A percentile compares a stretch with the other conserved stretches of the same genome.
Conservation (phyloP, 2,888 invertebrate genomes). For the Napeogenes inachia region DNA sequence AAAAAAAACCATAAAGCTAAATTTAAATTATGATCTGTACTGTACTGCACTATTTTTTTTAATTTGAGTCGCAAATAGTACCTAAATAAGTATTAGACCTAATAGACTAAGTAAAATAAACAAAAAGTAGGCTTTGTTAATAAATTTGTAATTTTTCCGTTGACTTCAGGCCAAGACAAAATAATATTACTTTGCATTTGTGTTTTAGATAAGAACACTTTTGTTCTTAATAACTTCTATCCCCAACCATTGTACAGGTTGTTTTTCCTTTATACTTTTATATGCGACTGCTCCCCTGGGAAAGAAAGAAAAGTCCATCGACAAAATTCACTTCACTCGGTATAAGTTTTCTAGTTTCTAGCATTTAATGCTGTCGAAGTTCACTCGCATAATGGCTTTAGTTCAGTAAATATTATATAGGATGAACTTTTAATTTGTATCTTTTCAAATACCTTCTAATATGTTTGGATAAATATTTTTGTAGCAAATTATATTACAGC, state of each 20-base stretch:
- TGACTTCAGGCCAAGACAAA: no score
- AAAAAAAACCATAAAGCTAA: no score
- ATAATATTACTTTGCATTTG: no score
- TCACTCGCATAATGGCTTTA: not conserved
- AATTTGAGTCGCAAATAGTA: no score
- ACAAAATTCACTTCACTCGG: constrained; percentile 15
- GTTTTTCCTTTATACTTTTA: constrained; percentile 12
- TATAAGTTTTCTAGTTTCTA: constrained; percentile 17
- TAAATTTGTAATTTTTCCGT: no score
- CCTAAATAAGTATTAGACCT: no score
- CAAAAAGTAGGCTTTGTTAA: no score
- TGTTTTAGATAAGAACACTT: not conserved
- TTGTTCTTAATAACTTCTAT: not conserved
- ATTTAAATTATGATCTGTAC: no score
- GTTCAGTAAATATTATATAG: constrained; percentile 6
- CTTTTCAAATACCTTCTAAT: not conserved
- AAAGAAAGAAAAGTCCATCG: constrained; percentile 11
- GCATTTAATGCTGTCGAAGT: constrained; percentile 15
- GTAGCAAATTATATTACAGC: no score
- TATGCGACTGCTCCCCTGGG: constrained; percentile 9
- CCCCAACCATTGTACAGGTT: not conserved
- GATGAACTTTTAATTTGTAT: constrained; percentile 8
- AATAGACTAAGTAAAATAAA: no score
- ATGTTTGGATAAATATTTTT: no score
- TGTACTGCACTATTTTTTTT: no score